Percentiles rank a stretch among this genome's conserved stretches.
Conservation (phyloP, 2,113 vertebrate species). For the Apodemus speciosus region DNA sequence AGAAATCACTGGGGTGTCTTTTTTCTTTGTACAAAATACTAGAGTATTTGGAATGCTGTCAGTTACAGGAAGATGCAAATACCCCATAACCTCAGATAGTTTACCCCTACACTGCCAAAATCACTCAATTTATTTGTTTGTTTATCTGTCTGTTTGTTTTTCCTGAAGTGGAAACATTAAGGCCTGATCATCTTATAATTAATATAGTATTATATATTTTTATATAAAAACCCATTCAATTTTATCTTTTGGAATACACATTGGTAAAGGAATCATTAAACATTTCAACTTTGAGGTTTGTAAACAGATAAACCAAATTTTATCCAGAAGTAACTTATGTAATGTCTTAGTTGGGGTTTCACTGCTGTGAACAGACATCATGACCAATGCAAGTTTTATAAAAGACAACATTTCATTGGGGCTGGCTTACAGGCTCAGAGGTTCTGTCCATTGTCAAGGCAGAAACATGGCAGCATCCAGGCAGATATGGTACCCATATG, state of each 20-base stretch:
- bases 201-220: background rate
- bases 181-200: background rate
- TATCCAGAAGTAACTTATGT: background rate
- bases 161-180: background rate
- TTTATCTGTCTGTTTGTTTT: background rate
- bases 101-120: background rate
- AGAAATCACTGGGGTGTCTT: background rate
- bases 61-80: background rate
- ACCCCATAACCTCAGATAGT: background rate
- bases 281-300: background rate
- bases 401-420: too few species aligned
- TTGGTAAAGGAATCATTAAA: background rate
- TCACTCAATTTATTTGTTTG: background rate
- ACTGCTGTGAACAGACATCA: too few species aligned
- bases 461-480: too few species aligned
- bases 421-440: too few species aligned
- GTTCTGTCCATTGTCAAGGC: too few species aligned
- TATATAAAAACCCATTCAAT: background rate
- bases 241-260: background rate
- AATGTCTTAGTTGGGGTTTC: too few species aligned
- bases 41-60: background rate
- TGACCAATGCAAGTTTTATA: too few species aligned
- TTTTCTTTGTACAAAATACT: constrained; percentile 3
- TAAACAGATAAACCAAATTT: background rate
- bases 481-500: too few species aligned